Percentiles rank a stretch among this genome's conserved stretches.
These are phyloP conservation scores for Sciurus niger DNA, from an alignment of 2,113 vertebrate species.

Conservation along the genomic window DNA sequence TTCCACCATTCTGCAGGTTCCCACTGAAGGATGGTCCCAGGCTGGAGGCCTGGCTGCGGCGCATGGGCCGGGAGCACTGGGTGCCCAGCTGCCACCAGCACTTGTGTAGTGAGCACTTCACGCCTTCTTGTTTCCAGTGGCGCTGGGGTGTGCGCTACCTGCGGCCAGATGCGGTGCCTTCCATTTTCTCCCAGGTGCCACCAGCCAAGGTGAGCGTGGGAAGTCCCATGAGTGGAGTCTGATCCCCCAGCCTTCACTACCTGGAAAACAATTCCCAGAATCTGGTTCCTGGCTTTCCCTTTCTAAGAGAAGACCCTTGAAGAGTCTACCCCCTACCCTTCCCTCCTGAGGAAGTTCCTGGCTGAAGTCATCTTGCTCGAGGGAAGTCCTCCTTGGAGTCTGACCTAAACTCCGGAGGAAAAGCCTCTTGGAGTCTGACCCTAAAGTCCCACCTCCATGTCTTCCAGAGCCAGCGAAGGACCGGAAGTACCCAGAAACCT, in stretches of 20 bases:
- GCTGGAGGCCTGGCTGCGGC: constrained; percentile 89
- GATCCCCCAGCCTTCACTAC: not conserved
- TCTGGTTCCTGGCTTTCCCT: not conserved
- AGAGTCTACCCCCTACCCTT: not conserved
- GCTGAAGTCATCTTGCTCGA: not conserved
- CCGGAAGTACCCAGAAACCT: not conserved
- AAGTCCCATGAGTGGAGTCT: not conserved
- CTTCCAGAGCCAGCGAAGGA: constrained; percentile 24
- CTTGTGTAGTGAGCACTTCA: constrained; percentile 91
- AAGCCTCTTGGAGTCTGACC: not conserved
- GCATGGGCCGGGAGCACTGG: constrained; percentile 90
- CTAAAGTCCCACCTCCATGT: not conserved
- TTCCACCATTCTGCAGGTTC: constrained; percentile 83
- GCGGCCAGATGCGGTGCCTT: constrained; percentile 87
- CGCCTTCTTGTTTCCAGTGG: constrained; percentile 89
- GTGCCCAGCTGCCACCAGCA: constrained; percentile 90
- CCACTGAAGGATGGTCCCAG: constrained; percentile 89
- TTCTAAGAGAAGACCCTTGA: not conserved
- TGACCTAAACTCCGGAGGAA: not conserved
- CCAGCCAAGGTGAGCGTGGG: constrained; percentile 69
- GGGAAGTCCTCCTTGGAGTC: not conserved
- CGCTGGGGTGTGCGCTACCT: constrained; percentile 90
- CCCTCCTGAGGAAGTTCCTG: not conserved
- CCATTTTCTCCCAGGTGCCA: constrained; percentile 84
- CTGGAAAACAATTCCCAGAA: not conserved